These are phyloP conservation scores for Grus americana DNA, from an alignment of 2,113 vertebrate species.

Conservation along the genomic window DNA sequence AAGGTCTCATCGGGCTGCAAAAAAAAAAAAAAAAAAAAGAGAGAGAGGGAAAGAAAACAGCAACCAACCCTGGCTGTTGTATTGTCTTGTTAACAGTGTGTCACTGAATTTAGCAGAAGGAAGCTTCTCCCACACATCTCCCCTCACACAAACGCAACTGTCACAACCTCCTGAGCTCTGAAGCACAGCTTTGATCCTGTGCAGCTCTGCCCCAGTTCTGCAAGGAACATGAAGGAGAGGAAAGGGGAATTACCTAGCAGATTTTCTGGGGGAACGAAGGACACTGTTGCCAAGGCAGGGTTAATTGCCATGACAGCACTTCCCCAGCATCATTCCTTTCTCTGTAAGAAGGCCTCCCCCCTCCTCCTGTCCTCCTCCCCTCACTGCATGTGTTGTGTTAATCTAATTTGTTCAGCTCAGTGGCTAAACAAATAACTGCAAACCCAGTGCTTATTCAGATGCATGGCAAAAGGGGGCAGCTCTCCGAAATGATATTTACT, in stretches of 20 bases:
- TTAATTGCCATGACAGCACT: conserved; percentile 59
- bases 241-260: conserved; percentile 11
- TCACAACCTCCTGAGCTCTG: conserved; percentile 1
- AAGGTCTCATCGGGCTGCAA: conserved; percentile 22
- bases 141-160: not conserved
- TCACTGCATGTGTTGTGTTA: conserved; percentile 62
- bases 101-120: conserved; percentile 51
- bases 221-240: not conserved
- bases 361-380: not conserved
- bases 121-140: conserved; percentile 40
- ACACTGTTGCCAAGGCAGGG: not conserved
- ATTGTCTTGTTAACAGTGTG: conserved; percentile 59
- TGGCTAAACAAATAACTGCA: conserved; percentile 69
- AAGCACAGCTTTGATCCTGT: conserved; percentile 7
- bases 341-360: not conserved
- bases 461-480: conserved; percentile 29
- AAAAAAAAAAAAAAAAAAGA: not conserved
- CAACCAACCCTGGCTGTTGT: conserved; percentile 34
- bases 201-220: conserved; percentile 25
- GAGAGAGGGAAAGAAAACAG: not conserved
- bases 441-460: conserved; percentile 55
- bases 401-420: conserved; percentile 73
- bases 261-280: not conserved
- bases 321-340: conserved; percentile 21
- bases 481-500: conserved; percentile 40